phyloP scores from a whole-genome alignment of 2,113 vertebrate species.

The Ploceus nigricollis region DNA sequence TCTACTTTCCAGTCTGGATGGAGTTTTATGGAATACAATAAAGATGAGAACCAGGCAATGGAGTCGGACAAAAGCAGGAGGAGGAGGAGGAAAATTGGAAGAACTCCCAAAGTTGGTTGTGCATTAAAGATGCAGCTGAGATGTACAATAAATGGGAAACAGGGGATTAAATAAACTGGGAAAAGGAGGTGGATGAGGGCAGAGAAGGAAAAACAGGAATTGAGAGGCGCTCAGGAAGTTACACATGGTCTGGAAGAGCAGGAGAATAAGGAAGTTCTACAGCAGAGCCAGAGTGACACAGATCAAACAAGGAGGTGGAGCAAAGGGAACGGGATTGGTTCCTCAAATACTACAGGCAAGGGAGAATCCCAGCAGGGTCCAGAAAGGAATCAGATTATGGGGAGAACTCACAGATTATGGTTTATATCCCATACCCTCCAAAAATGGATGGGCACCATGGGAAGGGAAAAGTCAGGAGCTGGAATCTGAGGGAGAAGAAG shows the following conservation, averaged over 20 bases:
- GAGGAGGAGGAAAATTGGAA: neutral
- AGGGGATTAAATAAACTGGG: neutral
- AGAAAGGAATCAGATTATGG: neutral
- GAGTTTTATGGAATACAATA: neutral
- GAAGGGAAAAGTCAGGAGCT: neutral
- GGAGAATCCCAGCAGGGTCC: neutral
- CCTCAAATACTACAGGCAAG: neutral
- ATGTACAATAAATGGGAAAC: fast-evolving
- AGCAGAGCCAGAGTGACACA: neutral
- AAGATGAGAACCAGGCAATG: neutral
- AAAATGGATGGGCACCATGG: fast-evolving
- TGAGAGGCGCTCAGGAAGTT: neutral
- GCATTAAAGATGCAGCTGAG: neutral
- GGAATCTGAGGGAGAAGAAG: neutral
- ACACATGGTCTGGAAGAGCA: neutral
- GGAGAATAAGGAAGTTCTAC: neutral
- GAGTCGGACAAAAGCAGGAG: neutral
- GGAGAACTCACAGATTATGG: neutral
- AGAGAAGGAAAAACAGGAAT: neutral
- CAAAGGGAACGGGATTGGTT: neutral
- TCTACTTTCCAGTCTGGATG: neutral
- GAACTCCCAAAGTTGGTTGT: neutral
- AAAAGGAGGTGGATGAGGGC: neutral
- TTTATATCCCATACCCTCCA: neutral
- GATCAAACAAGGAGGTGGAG: neutral